These are phyloP conservation scores for Chaitophorus viminalis DNA, from an alignment of 2,888 invertebrate species.

Conservation along the genomic window DNA sequence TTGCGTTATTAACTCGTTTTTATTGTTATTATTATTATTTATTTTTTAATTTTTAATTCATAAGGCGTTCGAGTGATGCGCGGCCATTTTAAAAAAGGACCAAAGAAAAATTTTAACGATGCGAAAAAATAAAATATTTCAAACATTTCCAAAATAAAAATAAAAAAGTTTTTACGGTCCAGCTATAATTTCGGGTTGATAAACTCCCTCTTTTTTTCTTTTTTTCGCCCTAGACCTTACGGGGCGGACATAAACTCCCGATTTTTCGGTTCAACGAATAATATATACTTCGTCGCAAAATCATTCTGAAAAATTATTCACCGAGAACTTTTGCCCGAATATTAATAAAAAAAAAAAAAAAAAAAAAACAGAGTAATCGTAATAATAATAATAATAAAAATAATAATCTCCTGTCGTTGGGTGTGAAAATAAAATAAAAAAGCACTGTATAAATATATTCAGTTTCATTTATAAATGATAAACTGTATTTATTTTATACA, in stretches of 20 bases:
- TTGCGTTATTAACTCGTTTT: slow-evolving; percentile 28
- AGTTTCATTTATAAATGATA: slow-evolving; percentile 2
- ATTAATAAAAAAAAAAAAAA: slow-evolving; percentile 44
- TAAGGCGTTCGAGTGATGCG: slow-evolving; percentile 4
- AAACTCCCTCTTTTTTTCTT: slow-evolving; percentile 23
- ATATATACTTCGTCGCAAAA: slow-evolving; percentile 29
- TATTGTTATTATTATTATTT: neutral
- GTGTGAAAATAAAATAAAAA: neutral
- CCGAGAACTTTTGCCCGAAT: slow-evolving; percentile 40
- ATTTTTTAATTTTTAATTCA: slow-evolving; percentile 30
- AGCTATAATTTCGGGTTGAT: slow-evolving; percentile 24
- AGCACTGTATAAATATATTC: neutral
- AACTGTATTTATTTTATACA: neutral
- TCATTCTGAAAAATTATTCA: slow-evolving; percentile 50
- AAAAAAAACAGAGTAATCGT: too few species aligned
- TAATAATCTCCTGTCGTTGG: slow-evolving; percentile 8
- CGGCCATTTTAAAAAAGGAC: slow-evolving; percentile 10
- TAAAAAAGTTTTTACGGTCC: slow-evolving; percentile 47
- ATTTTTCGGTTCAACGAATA: slow-evolving; percentile 58
- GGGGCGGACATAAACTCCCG: slow-evolving; percentile 47
- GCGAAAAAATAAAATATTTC: slow-evolving; percentile 44
- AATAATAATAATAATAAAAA: neutral
- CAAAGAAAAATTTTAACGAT: slow-evolving; percentile 32
- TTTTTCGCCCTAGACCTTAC: neutral
- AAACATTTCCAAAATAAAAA: slow-evolving; percentile 42